Conservation (phyloP, 2,113 vertebrate species). For the Phyllopteryx taeniolatus region DNA sequence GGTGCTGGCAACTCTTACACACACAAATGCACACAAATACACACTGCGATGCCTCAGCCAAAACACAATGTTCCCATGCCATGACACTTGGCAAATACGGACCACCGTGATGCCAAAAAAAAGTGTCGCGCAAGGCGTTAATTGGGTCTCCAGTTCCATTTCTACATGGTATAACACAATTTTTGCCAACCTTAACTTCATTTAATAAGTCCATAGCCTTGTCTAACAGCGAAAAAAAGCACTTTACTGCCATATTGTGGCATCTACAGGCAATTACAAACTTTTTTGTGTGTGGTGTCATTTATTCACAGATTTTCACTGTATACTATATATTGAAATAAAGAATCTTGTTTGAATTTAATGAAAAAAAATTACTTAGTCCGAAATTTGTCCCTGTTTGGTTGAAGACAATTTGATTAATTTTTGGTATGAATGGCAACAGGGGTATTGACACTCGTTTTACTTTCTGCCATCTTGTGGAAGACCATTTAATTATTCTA, state of each 20-base stretch:
- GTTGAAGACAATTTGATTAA: too few species aligned
- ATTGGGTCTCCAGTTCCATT: not conserved
- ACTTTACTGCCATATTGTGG: not conserved
- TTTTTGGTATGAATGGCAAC: too few species aligned
- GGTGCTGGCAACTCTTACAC: constrained; percentile 62
- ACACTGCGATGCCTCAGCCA: constrained; percentile 35
- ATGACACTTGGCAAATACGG: not conserved
- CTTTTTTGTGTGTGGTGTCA: too few species aligned
- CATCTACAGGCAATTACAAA: not conserved
- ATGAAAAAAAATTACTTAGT: too few species aligned
- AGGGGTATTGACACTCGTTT: too few species aligned
- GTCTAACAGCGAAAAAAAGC: not conserved
- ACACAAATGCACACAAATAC: constrained; percentile 46
- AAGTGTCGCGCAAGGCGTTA: constrained; percentile 22
- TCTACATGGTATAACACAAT: not conserved
- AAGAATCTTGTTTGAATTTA: too few species aligned
- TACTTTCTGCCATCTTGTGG: too few species aligned
- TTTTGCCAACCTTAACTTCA: not conserved
- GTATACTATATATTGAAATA: too few species aligned
- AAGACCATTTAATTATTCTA: too few species aligned
- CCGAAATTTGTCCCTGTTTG: too few species aligned
- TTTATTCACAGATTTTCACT: too few species aligned
- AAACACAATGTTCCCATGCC: constrained; percentile 39
- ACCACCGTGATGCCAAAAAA: constrained; percentile 24
- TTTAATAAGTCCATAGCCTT: not conserved